phyloP scores from a whole-genome alignment of 2,797 vertebrate species.

The Myiotriccus ornatus region DNA sequence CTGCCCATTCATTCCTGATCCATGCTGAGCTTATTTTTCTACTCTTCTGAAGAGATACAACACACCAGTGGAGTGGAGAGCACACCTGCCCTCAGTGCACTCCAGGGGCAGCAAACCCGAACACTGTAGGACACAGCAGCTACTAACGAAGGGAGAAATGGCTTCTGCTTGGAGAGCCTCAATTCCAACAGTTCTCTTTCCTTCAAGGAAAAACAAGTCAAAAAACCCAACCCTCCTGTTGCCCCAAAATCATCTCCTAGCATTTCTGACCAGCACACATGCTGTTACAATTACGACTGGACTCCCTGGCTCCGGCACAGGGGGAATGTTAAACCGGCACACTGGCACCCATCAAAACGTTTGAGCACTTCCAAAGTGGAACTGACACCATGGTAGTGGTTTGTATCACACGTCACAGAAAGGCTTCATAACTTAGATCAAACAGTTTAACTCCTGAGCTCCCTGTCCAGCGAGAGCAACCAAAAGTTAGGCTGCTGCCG shows the following conservation, averaged over 20 bases:
- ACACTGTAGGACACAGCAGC: not conserved
- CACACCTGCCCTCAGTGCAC: not conserved
- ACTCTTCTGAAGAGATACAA: not conserved
- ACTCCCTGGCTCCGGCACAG: slow-evolving; percentile 73
- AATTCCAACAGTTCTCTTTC: slow-evolving; percentile 60
- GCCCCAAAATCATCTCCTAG: slow-evolving; percentile 74
- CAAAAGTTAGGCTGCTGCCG: not conserved
- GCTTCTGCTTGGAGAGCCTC: slow-evolving; percentile 57
- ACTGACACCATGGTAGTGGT: slow-evolving; percentile 75
- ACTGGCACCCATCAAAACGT: slow-evolving; percentile 81
- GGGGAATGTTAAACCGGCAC: slow-evolving; percentile 73
- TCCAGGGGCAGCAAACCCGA: not conserved
- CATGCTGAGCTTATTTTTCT: not conserved
- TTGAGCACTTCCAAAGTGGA: slow-evolving; percentile 75
- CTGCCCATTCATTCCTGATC: not conserved
- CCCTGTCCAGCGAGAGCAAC: slow-evolving; percentile 4
- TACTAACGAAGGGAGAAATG: slow-evolving; percentile 37
- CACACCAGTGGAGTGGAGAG: not conserved
- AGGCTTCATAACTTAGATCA: slow-evolving; percentile 43
- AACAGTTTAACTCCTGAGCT: slow-evolving; percentile 71
- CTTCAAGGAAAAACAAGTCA: slow-evolving; percentile 60
- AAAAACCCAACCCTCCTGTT: slow-evolving; percentile 40
- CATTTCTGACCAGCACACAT: slow-evolving; percentile 75
- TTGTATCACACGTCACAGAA: slow-evolving; percentile 73
- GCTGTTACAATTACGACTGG: slow-evolving; percentile 77